phyloP scores from a whole-genome alignment of 2,888 invertebrate genomes.

The Trachelus iudaicus region DNA sequence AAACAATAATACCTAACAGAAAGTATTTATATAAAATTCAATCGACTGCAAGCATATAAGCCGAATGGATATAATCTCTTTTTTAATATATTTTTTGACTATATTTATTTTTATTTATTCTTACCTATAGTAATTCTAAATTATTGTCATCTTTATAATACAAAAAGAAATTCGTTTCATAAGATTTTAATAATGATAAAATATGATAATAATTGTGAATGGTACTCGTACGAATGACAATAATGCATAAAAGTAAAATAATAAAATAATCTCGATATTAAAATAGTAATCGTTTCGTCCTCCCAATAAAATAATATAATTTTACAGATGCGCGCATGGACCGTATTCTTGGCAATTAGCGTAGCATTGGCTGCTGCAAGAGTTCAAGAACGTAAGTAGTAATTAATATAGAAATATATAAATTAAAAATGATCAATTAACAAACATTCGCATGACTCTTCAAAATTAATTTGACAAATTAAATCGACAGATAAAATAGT shows the following conservation, averaged over 20 bases:
- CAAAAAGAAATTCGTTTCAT: too few species aligned
- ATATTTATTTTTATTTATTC: too few species aligned
- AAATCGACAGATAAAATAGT: slow-evolving; percentile 70
- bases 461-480: background rate
- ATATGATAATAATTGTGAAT: too few species aligned
- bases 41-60: too few species aligned
- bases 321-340: background rate
- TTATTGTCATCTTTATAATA: too few species aligned
- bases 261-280: background rate
- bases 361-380: background rate
- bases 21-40: too few species aligned
- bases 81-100: too few species aligned
- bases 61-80: too few species aligned
- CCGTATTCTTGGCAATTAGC: background rate
- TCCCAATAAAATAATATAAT: background rate
- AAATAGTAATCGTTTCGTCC: background rate
- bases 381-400: background rate
- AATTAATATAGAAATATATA: background rate
- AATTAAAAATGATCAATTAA: background rate
- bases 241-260: background rate
- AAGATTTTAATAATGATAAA: too few species aligned
- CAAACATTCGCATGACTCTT: background rate
- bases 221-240: too few species aligned
- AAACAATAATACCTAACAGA: too few species aligned
- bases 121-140: too few species aligned